Evolutionary conservation across 2,797 vertebrate species (phyloP).

Genomic region (Tadarida brasiliensis): DNA sequence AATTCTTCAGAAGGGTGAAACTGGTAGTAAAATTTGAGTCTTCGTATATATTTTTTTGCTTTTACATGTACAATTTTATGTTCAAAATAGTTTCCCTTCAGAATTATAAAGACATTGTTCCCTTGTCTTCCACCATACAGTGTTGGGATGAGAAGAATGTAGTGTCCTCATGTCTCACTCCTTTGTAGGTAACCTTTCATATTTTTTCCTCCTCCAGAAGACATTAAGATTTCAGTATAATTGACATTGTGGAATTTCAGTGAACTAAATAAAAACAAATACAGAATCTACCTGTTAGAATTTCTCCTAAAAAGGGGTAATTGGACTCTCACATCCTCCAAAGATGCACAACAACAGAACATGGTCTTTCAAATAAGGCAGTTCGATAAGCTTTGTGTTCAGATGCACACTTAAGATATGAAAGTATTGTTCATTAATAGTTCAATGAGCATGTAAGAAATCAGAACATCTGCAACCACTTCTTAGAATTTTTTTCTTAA

Average conservation of each 20-base stretch:
- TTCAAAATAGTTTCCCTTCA: not conserved
- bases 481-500: not conserved
- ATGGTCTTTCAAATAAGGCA: slow-evolving; percentile 26
- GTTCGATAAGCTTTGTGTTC: slow-evolving; percentile 5
- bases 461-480: not conserved
- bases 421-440: not conserved
- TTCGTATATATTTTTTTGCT: not conserved
- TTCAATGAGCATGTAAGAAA: not conserved
- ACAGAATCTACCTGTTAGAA: not conserved
- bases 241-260: not conserved
- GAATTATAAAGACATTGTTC: not conserved
- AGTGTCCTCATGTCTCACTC: too few relatives aligned
- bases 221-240: not conserved
- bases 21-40: not conserved
- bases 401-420: not conserved
- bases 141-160: not conserved
- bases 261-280: not conserved
- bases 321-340: not conserved
- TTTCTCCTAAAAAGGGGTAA: not conserved
- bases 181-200: not conserved
- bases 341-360: not conserved
- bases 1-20: not conserved
- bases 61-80: not conserved
- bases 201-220: not conserved
- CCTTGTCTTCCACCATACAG: not conserved